Percentiles rank a stretch among this genome's conserved stretches.
Conservation (phyloP, 2,797 vertebrate species). For the Odontamblyopus rebecca region DNA sequence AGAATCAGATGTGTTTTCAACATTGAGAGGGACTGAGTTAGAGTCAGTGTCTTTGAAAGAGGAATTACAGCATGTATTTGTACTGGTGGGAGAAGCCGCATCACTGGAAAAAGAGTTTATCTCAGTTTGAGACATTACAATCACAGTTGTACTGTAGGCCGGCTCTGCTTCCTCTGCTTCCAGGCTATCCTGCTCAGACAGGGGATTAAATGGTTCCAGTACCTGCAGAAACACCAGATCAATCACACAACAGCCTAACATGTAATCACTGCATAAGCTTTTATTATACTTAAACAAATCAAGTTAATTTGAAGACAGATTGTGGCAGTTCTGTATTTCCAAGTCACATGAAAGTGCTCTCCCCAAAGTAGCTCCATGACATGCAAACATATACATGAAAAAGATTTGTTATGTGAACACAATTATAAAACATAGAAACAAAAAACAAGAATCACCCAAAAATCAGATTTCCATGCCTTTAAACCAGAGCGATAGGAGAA, state of each 20-base stretch:
- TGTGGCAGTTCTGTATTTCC: constrained; percentile 16
- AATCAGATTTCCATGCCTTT: constrained; percentile 51
- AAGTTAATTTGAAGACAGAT: background rate
- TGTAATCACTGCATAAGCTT: background rate
- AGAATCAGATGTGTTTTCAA: constrained; percentile 11
- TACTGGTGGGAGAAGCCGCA: constrained; percentile 36
- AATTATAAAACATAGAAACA: constrained; percentile 24
- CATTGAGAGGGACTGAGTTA: constrained; percentile 19
- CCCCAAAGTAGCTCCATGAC: constrained; percentile 33
- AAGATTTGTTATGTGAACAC: constrained; percentile 31
- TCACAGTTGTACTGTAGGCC: constrained; percentile 33
- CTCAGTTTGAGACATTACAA: constrained; percentile 51
- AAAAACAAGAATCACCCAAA: constrained; percentile 34
- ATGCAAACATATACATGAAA: constrained; percentile 49
- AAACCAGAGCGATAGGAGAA: constrained; percentile 38
- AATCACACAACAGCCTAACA: constrained; percentile 58
- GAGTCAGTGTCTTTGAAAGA: constrained; percentile 28
- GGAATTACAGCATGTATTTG: constrained; percentile 24
- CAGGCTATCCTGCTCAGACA: constrained; percentile 68
- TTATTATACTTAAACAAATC: constrained; percentile 2
- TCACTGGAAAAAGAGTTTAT: constrained; percentile 47
- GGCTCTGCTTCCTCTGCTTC: constrained; percentile 57
- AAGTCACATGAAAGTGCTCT: constrained; percentile 29
- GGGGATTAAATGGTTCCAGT: constrained; percentile 75
- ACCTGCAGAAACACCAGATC: constrained; percentile 81